Conservation (phyloP, 2,113 vertebrate species). For the Noturus placidus region DNA sequence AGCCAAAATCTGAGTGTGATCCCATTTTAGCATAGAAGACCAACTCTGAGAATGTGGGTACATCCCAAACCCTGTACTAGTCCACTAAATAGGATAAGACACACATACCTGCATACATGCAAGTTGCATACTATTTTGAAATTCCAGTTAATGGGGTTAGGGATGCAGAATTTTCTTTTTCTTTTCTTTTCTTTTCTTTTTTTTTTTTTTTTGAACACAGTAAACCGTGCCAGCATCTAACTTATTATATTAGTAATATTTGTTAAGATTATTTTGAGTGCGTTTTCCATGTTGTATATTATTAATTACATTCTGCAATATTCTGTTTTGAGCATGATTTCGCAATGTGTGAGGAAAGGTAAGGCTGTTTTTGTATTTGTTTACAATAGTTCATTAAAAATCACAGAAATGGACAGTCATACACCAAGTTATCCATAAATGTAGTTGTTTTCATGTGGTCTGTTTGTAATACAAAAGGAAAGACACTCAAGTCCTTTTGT, state of each 20-base stretch:
- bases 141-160: constrained; percentile 19
- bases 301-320: constrained; percentile 50
- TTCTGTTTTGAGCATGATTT: constrained; percentile 56
- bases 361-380: constrained; percentile 52
- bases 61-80: neutral
- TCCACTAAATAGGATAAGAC: neutral
- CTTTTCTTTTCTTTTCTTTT: neutral
- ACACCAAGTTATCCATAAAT: constrained; percentile 14
- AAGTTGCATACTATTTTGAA: neutral
- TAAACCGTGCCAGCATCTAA: constrained; percentile 40
- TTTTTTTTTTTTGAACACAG: constrained; percentile 2
- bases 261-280: constrained; percentile 28
- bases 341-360: constrained; percentile 52
- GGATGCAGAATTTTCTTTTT: neutral
- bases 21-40: constrained; percentile 5
- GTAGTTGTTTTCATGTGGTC: constrained; percentile 59
- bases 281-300: constrained; percentile 37
- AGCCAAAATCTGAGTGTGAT: constrained; percentile 34
- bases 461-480: constrained; percentile 50
- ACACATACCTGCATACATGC: neutral
- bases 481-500: constrained; percentile 15
- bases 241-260: constrained; percentile 46
- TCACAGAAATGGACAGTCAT: constrained; percentile 17
- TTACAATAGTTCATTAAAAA: constrained; percentile 57
- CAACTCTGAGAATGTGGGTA: neutral